These are phyloP conservation scores for Rhinichthys klamathensis DNA, from an alignment of 2,113 vertebrate genomes.

Conservation along the genomic window DNA sequence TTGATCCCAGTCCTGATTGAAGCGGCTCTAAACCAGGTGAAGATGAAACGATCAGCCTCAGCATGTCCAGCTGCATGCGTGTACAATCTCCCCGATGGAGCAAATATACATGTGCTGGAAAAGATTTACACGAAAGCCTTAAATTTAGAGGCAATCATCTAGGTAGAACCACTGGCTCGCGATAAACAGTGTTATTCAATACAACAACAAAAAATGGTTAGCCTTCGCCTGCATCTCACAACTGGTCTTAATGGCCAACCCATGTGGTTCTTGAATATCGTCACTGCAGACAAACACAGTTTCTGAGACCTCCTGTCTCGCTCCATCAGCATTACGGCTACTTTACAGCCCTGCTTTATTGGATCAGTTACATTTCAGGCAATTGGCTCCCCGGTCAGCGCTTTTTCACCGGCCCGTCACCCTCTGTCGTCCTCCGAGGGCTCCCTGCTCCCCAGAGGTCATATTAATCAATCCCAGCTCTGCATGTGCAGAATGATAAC, in stretches of 20 bases:
- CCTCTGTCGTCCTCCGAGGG: constrained; percentile 42
- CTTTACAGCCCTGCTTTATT: constrained; percentile 31
- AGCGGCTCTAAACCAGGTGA: constrained; percentile 1
- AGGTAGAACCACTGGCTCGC: too few species aligned
- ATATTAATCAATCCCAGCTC: constrained; percentile 50
- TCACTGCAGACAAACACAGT: not conserved
- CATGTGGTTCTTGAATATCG: not conserved
- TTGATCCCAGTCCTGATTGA: not conserved
- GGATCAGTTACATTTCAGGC: constrained; percentile 42
- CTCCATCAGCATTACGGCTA: constrained; percentile 18
- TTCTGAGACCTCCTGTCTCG: not conserved
- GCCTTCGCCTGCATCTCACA: too few species aligned
- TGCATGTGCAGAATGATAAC: constrained; percentile 34
- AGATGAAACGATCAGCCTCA: not conserved
- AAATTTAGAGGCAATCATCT: not conserved
- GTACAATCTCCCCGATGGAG: not conserved
- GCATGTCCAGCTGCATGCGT: not conserved
- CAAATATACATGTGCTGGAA: too few species aligned
- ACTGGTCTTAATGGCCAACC: not conserved
- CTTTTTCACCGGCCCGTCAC: constrained; percentile 42
- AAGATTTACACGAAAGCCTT: not conserved
- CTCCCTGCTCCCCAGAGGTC: constrained; percentile 31
- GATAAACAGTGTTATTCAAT: not conserved
- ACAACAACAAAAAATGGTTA: not conserved
- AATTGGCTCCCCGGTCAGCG: constrained; percentile 48